phyloP scores from a whole-genome alignment of 2,797 vertebrate genomes.

The Siniperca undulata region DNA sequence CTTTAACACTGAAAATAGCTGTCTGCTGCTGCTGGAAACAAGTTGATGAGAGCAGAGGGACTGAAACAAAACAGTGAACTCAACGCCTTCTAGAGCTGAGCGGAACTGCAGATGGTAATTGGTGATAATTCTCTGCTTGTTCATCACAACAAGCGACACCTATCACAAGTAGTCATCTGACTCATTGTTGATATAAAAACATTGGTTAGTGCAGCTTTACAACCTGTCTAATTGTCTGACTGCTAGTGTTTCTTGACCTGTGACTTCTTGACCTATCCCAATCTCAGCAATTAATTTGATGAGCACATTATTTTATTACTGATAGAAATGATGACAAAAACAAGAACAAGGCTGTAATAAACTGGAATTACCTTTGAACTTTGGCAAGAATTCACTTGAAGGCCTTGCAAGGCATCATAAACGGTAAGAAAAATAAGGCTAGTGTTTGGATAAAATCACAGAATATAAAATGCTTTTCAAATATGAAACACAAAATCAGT shows the following conservation, averaged over 20 bases:
- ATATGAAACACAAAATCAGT: background rate
- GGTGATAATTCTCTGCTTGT: too few relatives aligned
- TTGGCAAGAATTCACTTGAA: background rate
- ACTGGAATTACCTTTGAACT: background rate
- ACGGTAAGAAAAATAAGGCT: background rate
- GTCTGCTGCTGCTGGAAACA: too few relatives aligned
- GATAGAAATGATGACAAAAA: background rate
- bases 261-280: background rate
- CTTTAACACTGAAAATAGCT: too few relatives aligned
- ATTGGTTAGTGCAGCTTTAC: background rate
- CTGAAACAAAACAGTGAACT: too few relatives aligned
- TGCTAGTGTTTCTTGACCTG: background rate
- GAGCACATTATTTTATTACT: background rate
- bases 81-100: background rate
- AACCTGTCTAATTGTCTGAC: background rate
- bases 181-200: background rate
- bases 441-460: constrained; percentile 1
- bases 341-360: background rate
- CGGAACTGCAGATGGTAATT: too few relatives aligned
- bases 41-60: too few relatives aligned
- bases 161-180: background rate
- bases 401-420: constrained; percentile 2
- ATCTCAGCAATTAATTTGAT: background rate
- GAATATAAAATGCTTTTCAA: constrained; percentile 1
- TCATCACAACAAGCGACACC: too few relatives aligned